Evolutionary conservation across 2,113 vertebrate genomes (phyloP).

Genomic region (Perccottus glenii): DNA sequence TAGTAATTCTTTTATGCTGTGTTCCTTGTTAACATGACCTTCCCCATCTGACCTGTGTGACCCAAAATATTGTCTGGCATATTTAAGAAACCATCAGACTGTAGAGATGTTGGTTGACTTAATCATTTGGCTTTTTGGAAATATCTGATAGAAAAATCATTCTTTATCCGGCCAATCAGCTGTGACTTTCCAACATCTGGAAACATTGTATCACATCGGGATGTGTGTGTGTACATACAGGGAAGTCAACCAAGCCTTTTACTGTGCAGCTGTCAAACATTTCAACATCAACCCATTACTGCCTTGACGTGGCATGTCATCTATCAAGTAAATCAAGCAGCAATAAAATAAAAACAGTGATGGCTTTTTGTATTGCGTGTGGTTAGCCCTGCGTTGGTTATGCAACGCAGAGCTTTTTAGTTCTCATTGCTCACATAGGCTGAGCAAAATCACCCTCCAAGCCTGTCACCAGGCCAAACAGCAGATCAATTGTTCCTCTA

Average conservation of each 20-base stretch:
- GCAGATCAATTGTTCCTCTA: constrained; percentile 77
- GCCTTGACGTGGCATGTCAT: constrained; percentile 17
- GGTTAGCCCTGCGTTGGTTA: constrained; percentile 50
- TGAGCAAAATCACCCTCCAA: constrained; percentile 54
- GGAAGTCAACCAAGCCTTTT: constrained; percentile 21
- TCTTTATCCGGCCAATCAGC: constrained; percentile 58
- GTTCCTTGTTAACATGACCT: not conserved
- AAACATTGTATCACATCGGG: constrained; percentile 35
- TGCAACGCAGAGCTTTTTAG: constrained; percentile 61
- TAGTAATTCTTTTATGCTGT: no score
- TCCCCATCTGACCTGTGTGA: not conserved
- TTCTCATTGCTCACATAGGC: constrained; percentile 68
- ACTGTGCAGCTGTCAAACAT: constrained; percentile 27
- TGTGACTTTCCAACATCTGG: constrained; percentile 60
- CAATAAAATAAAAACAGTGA: constrained; percentile 32
- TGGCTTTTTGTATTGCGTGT: constrained; percentile 32
- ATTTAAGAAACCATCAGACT: constrained; percentile 17
- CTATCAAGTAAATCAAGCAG: constrained; percentile 19
- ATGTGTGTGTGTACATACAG: no score
- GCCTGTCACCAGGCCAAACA: constrained; percentile 73
- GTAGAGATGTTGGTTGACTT: constrained; percentile 27
- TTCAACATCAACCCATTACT: constrained; percentile 21
- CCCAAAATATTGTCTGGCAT: not conserved
- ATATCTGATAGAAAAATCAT: constrained; percentile 50
- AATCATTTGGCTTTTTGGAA: constrained; percentile 56